Evolutionary conservation across 2,888 invertebrate species (phyloP).

Genomic region (Epistrophella euchroma): DNA sequence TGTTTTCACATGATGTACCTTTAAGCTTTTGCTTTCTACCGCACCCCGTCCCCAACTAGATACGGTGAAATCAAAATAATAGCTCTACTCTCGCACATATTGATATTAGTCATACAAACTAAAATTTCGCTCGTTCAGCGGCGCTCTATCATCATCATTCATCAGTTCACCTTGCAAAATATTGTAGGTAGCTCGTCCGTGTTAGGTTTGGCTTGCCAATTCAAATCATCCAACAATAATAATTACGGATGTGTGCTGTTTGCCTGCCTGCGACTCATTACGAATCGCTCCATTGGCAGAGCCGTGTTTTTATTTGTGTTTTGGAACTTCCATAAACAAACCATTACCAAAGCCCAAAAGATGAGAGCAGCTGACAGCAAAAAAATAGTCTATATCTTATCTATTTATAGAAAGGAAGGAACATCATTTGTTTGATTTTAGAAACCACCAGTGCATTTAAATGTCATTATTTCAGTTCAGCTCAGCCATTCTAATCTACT

Average conservation of each 20-base stretch:
- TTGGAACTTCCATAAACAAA: conserved; percentile 37
- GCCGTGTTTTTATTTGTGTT: conserved; percentile 45
- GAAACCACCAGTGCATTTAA: conserved; percentile 36
- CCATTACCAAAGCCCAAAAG: conserved; percentile 38
- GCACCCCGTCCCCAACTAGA: neutral
- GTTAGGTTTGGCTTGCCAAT: conserved; percentile 48
- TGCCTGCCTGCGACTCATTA: conserved; percentile 29
- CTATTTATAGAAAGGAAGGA: conserved; percentile 57
- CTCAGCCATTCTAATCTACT: conserved; percentile 26
- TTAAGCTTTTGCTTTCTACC: conserved; percentile 67
- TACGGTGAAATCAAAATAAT: conserved; percentile 73
- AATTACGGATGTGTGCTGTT: conserved; percentile 55
- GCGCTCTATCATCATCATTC: conserved; percentile 30
- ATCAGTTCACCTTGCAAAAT: conserved; percentile 61
- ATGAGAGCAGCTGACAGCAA: conserved; percentile 34
- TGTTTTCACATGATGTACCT: conserved; percentile 68
- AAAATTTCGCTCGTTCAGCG: conserved; percentile 61
- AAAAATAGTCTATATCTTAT: conserved; percentile 13
- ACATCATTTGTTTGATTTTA: conserved; percentile 49
- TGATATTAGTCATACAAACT: conserved; percentile 69
- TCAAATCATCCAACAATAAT: conserved; percentile 49
- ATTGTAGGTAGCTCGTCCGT: conserved; percentile 18
- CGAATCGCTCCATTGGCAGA: conserved; percentile 27
- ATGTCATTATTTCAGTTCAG: neutral
- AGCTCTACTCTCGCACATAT: conserved; percentile 66